Evolutionary conservation across 2,113 vertebrate genomes (phyloP).

Genomic region (Pterocles gutturalis): DNA sequence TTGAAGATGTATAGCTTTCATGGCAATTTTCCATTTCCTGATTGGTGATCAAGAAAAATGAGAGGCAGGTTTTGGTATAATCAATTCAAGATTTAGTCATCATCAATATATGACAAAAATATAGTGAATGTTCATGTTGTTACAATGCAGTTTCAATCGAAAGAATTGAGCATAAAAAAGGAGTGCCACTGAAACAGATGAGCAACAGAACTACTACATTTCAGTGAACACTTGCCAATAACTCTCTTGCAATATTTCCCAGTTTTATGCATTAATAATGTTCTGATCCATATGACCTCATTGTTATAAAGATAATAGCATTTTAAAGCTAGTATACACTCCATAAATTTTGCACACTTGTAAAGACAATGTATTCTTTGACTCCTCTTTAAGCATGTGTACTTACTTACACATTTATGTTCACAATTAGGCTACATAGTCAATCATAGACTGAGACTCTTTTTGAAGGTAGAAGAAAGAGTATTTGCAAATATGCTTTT

Average conservation of each 20-base stretch:
- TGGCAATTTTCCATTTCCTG: neutral
- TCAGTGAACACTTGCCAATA: conserved; percentile 1
- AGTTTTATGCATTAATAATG: neutral
- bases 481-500: neutral
- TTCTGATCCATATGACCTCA: neutral
- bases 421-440: neutral
- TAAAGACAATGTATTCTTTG: neutral
- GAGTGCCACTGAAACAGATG: neutral
- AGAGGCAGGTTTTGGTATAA: neutral
- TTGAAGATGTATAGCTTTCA: neutral
- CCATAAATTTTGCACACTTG: neutral
- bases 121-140: neutral
- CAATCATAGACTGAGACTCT: neutral
- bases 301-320: neutral
- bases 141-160: neutral
- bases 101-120: neutral
- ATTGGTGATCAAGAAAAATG: neutral
- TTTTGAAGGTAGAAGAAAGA: neutral
- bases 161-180: neutral
- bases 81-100: neutral
- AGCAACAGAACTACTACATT: neutral
- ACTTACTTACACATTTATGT: neutral
- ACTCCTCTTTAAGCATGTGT: neutral
- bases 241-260: neutral
- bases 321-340: neutral